These are phyloP conservation scores for Apocrypta bakeri DNA, from an alignment of 1,140 invertebrate genomes.

Conservation along the genomic window DNA sequence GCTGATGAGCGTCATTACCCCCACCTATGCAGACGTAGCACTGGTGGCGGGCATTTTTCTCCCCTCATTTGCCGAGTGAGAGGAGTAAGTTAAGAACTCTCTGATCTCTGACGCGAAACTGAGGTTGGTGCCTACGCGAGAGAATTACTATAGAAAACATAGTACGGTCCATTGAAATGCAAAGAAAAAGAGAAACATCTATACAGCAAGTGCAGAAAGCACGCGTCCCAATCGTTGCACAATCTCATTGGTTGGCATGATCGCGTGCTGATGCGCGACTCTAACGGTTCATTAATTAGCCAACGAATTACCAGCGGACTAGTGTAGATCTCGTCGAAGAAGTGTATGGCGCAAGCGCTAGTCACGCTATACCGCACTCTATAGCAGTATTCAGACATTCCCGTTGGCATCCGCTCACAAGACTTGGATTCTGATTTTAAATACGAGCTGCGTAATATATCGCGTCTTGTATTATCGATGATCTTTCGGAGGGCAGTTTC, in stretches of 20 bases:
- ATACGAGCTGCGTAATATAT: conserved; percentile 16
- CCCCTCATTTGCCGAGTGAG: conserved; percentile 52
- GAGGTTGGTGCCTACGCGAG: too few relatives aligned
- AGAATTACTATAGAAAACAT: too few relatives aligned
- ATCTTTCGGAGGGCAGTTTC: conserved; percentile 26
- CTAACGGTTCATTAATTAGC: conserved; percentile 72
- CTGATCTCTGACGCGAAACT: background rate
- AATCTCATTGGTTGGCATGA: conserved; percentile 38
- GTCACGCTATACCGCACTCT: conserved; percentile 55
- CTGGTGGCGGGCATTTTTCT: conserved; percentile 70
- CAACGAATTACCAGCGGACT: conserved; percentile 61
- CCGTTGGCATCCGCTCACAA: too few relatives aligned
- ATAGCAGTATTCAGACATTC: background rate
- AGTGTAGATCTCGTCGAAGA: background rate
- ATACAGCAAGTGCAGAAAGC: too few relatives aligned
- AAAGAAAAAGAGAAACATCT: too few relatives aligned
- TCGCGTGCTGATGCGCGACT: conserved; percentile 66
- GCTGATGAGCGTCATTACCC: conserved; percentile 74
- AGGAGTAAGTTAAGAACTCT: background rate
- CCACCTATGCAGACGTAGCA: too few relatives aligned
- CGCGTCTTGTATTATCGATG: conserved; percentile 7
- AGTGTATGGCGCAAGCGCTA: background rate
- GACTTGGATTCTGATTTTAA: conserved; percentile 1
- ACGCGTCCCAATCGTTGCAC: too few relatives aligned
- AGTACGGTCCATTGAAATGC: too few relatives aligned